phyloP scores from a whole-genome alignment of 2,888 invertebrate species.

The Deilephila elpenor region DNA sequence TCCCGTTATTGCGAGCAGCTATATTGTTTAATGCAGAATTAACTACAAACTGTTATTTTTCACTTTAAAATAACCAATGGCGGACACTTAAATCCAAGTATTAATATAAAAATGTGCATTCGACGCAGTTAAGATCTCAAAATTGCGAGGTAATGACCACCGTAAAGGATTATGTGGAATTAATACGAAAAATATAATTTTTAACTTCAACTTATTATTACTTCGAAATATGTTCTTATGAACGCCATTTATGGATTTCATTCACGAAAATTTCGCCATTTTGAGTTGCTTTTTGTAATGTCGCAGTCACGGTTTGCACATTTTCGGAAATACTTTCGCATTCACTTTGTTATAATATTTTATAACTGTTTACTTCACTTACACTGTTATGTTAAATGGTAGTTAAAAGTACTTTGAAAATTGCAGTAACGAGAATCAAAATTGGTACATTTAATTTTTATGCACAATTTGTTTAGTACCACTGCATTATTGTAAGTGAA shows the following conservation, averaged over 20 bases:
- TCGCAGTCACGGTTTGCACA: neutral
- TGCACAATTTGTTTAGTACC: too few species aligned
- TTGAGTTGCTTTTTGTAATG: slow-evolving; percentile 6
- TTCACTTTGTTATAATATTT: neutral
- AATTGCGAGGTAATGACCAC: neutral
- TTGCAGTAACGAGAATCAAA: neutral
- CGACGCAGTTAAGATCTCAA: neutral
- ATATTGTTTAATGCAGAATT: slow-evolving; percentile 3
- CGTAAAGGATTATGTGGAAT: slow-evolving; percentile 15
- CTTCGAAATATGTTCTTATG: slow-evolving; percentile 12
- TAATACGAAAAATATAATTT: slow-evolving; percentile 8
- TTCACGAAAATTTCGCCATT: slow-evolving; percentile 7
- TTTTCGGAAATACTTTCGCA: slow-evolving; percentile 7
- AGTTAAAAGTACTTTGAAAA: neutral
- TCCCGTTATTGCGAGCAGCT: neutral
- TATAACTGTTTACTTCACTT: neutral
- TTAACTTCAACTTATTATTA: slow-evolving; percentile 8
- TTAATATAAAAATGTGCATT: neutral
- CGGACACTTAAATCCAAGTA: slow-evolving; percentile 4
- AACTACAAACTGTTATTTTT: slow-evolving; percentile 8
- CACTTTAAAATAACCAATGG: neutral
- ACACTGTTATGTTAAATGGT: neutral
- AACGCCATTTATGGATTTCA: slow-evolving; percentile 20
- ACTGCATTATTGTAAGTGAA: too few species aligned
- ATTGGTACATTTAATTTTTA: too few species aligned